Evolutionary conservation across 2,888 invertebrate genomes (phyloP).

Genomic region (Drosophila macrospina): DNA sequence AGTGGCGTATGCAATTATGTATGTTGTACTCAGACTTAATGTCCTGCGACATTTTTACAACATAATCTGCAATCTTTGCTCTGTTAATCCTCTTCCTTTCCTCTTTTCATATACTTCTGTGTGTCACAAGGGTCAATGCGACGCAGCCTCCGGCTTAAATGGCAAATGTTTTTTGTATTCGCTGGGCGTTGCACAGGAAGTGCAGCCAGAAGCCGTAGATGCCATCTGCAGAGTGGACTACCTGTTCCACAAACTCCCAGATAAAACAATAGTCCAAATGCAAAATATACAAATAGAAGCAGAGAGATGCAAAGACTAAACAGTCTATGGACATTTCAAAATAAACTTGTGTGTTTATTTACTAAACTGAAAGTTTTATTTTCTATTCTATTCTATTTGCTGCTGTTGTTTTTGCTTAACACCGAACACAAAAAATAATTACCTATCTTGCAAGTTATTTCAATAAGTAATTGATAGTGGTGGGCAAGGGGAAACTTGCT

Average conservation of each 20-base stretch:
- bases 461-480: constrained; percentile 41
- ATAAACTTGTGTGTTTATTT: constrained; percentile 75
- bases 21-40: constrained; percentile 43
- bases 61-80: constrained; percentile 67
- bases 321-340: constrained; percentile 7
- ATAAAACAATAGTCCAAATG: constrained; percentile 4
- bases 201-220: constrained; percentile 47
- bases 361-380: constrained; percentile 40
- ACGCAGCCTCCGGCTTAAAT: constrained; percentile 60
- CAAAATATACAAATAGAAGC: not conserved
- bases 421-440: constrained; percentile 45
- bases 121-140: constrained; percentile 47
- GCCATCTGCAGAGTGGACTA: constrained; percentile 46
- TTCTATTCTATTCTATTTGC: constrained; percentile 4
- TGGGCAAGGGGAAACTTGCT: not conserved
- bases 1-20: constrained; percentile 28
- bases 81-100: constrained; percentile 64
- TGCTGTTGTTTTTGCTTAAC: constrained; percentile 39
- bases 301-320: not conserved
- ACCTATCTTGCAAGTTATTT: constrained; percentile 17
- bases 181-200: constrained; percentile 78
- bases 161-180: constrained; percentile 59
- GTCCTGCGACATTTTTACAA: constrained; percentile 72
- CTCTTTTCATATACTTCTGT: not conserved
- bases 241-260: constrained; percentile 49